These are phyloP conservation scores for Escarpia spicata DNA, from an alignment of 2,888 invertebrate species.

Conservation along the genomic window DNA sequence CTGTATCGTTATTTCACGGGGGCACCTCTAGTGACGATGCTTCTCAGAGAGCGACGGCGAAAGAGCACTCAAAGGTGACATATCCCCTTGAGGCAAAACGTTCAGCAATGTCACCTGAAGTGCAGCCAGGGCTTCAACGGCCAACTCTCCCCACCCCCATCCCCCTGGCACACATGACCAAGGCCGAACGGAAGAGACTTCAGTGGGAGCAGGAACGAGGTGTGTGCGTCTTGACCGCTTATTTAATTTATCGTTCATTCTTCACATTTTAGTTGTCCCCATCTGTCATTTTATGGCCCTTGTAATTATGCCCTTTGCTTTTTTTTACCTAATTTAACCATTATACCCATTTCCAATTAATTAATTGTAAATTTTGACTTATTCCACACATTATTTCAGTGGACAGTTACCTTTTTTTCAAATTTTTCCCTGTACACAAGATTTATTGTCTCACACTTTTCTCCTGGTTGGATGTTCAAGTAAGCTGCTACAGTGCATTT, in stretches of 20 bases:
- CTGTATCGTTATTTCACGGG: background rate
- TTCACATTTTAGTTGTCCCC: background rate
- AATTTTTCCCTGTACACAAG: no score
- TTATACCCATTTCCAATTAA: background rate
- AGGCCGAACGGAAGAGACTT: slow-evolving; percentile 84
- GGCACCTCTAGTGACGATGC: background rate
- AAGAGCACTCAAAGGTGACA: background rate
- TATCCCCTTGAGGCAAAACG: background rate
- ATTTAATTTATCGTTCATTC: background rate
- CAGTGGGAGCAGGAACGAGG: slow-evolving; percentile 95
- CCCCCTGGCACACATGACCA: slow-evolving; percentile 34
- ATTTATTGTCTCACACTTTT: no score
- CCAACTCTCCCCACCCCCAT: background rate
- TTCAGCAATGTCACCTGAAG: background rate
- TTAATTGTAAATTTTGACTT: background rate
- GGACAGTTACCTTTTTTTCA: no score
- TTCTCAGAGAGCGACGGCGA: background rate
- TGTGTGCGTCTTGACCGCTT: slow-evolving; percentile 61
- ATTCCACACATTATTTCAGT: no score
- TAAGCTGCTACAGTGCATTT: no score
- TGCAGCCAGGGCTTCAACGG: background rate
- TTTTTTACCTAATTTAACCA: background rate
- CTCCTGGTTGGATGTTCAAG: no score
- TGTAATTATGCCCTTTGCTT: background rate
- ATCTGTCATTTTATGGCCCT: background rate